phyloP scores from a whole-genome alignment of 1,140 invertebrate genomes.

The Amphibalanus amphitrite region DNA sequence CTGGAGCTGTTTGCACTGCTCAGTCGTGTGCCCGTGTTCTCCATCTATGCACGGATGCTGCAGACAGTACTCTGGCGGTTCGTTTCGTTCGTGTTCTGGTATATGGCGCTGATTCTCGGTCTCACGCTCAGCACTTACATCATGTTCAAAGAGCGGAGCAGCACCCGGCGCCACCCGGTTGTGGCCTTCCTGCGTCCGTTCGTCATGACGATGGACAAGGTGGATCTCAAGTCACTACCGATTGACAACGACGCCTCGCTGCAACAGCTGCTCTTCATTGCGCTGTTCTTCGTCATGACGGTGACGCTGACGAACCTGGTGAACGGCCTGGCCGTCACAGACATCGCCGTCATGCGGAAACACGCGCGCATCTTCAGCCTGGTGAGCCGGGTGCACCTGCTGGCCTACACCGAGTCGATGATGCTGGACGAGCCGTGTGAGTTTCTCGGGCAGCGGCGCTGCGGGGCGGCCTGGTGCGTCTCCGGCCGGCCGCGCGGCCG shows the following conservation, averaged over 20 bases:
- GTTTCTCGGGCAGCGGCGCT: conserved; percentile 13
- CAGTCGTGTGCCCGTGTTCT: neutral
- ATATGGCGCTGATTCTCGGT: neutral
- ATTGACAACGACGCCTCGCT: neutral
- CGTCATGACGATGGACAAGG: neutral
- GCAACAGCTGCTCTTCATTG: neutral
- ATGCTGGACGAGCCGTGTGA: conserved; percentile 29
- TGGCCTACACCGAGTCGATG: conserved; percentile 50
- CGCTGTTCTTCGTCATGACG: neutral
- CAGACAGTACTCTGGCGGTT: neutral
- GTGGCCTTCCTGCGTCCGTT: neutral
- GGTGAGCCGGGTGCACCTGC: conserved; percentile 43
- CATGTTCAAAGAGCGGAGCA: neutral
- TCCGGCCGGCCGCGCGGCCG: too few species aligned
- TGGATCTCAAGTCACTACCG: neutral
- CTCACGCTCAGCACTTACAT: neutral
- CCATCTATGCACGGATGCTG: neutral
- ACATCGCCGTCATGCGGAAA: conserved; percentile 21
- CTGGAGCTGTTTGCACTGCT: neutral
- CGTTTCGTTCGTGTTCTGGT: neutral
- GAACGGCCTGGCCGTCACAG: neutral
- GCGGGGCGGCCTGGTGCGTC: too few species aligned
- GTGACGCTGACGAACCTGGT: neutral
- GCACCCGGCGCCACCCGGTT: too few species aligned
- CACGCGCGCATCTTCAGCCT: conserved; percentile 36